Base-by-base conservation (phyloP, 2,797 vertebrate species). In the Percopsis omiscomaycus region DNA sequence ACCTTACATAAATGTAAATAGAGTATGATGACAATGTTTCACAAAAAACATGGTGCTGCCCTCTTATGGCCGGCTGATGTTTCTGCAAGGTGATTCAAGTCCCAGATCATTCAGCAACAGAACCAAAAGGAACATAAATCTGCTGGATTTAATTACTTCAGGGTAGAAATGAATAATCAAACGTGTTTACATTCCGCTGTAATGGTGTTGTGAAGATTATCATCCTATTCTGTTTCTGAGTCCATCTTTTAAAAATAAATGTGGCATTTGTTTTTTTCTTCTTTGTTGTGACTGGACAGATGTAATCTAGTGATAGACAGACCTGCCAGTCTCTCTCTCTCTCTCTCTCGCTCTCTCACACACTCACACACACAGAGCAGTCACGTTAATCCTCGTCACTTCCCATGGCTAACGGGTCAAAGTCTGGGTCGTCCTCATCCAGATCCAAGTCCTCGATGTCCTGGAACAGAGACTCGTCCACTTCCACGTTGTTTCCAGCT, bases 391-490 rank as follows among this genome's bases (percentile, higher is more conserved):
- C 92, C 75, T 94, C 94, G 83, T 98, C 95, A 12, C 96, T 98
- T 63, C 93, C 97, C 78, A 94, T 86, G 63, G 92, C 92, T 81
- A 95, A 89, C 27, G 96, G 95, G 64, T 95, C 94, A 86, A 95
- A 97, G 84, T 97, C 94, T 2, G 95, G 95, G 59, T 98, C 95
- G 2, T 96, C 95, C 66, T 98, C 97, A 1, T 98, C 96, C 84
- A 99, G 83, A 59, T 98, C 96, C 86, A 99, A 88, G 84, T 98
- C 96, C 62, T 98, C 96, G 80, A 98, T 95, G 81, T 99, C 97
- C 87, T 98, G 97, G 87, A 98, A 98, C 54, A 99, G 89, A 0
- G 97, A 99, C 86, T 99, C 96, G 37, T 99, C 97, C 75, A 99
- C 97, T 73, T 99, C 96, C 71, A 99, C 96, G 0, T 85, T 99